Evolutionary conservation across 2,797 vertebrate genomes (phyloP), one percentile per base, ranked within the genome.

Genomic region (Parambassis ranga): DNA sequence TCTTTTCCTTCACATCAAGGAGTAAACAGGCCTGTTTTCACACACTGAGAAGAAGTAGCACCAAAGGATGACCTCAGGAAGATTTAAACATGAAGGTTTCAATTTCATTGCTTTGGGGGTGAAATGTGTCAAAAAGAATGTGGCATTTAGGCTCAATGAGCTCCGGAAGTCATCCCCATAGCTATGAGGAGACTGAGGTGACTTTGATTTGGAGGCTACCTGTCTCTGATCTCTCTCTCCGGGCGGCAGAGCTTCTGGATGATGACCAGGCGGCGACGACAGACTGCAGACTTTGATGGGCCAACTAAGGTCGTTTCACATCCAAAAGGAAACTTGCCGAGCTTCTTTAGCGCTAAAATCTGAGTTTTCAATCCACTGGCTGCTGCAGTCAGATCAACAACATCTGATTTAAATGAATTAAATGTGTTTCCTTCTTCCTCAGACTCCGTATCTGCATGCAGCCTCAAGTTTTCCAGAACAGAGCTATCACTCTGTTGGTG

Each of bases 171-270:
- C n/a, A n/a, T n/a, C n/a, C n/a, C n/a, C n/a, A n/a, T n/a, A n/a
- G n/a, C n/a, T n/a, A n/a, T n/a, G n/a, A n/a, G n/a, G n/a, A n/a
- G n/a, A n/a, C n/a, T n/a, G n/a, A n/a, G n/a, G n/a, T n/a, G n/a
- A n/a, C n/a, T n/a, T n/a, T n/a, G n/a, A n/a, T n/a, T n/a, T n/a
- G n/a, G n/a, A n/a, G n/a, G n/a, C 33, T 87, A 86, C 85, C 89
- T 84, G 83, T 65, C 59, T 67, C 56, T 48, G 2, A 70, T 33
- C 69, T 65, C 59, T 67, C 56, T 48, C 2, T 70, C 33, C 69
- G 62, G 62, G 57, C 47, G 37, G 48, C 27, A 44, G 55, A 69
- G 50, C 56, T 67, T 65, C 47, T 62, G 51, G 59, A 35, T 32
- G 63, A 33, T 49, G 75, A 27, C 15, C 53, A 30, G 33, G 39